Base-by-base conservation (phyloP, 2,113 vertebrate species). In the Rhizomys pruinosus region DNA sequence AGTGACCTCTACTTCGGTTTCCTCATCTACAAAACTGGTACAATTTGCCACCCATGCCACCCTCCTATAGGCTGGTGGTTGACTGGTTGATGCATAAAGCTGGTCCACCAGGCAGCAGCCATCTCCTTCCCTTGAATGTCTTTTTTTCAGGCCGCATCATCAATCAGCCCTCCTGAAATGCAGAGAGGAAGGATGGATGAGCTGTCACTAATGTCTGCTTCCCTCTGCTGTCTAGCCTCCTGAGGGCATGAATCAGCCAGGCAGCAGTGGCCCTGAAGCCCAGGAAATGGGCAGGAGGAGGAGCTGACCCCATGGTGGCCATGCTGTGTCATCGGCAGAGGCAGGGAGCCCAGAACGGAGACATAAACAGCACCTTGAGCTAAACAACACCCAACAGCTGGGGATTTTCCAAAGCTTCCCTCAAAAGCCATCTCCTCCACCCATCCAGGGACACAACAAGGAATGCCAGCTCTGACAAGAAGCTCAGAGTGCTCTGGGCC, bases 261-360 rank as follows among this genome's bases (percentile, higher is more conserved):
- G 42, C 79, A 73, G 25, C 92, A 78, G 71, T 77, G 84, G 69
- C 47, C 80, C 77, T 84, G 73, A 96, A 82, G 88, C 82, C 47
- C 71, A 61, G 84, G 91, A 59, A 47, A 82, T 20, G 77, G 74
- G 86, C 89, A 69, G 77, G 20, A 82, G 85, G 91, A 89, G 89
- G 87, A 93, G 85, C 92, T 93, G 84, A 94, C 94, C 93, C 20
- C 72, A 81, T 91, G 39, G 32, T 34, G 90, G 94, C 34, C 90
- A 47, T 95, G 93, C 97, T 94, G 84, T 29, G 32, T 84, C 97
- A 96, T 84, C 77, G 22, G 44, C 94, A 95, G 95, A 89, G 95
- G 97, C 94, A 97, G 86, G 77, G 27, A 98, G 97, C 94, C 96
- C 96, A 95, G 96, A 97, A 96, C 94, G 87, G 87, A 47, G 44